Evolutionary conservation across 2,888 invertebrate species (phyloP).

Genomic region (Leuctra nigra): DNA sequence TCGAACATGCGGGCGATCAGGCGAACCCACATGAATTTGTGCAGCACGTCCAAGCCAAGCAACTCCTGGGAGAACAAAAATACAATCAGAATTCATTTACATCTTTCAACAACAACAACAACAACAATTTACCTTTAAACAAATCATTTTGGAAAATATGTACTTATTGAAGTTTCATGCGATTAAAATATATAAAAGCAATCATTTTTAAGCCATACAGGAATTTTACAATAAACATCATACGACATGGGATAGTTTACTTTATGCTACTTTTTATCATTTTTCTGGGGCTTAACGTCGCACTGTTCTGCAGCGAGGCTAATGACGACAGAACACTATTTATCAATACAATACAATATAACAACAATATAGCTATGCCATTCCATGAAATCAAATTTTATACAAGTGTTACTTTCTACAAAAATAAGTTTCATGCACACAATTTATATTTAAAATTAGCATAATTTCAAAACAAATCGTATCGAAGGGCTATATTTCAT

Average conservation of each 20-base stretch:
- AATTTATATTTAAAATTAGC: too few relatives aligned
- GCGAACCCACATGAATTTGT: constrained; percentile 99
- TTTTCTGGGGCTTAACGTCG: too few relatives aligned
- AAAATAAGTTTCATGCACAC: too few relatives aligned
- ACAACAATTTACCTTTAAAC: not conserved
- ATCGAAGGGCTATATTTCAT: too few relatives aligned
- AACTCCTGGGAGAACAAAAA: constrained; percentile 53
- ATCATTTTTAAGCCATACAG: too few relatives aligned
- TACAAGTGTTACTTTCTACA: too few relatives aligned
- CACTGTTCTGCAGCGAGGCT: too few relatives aligned
- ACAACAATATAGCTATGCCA: not conserved
- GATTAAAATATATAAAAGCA: not conserved
- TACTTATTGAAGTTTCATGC: not conserved
- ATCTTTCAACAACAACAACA: not conserved
- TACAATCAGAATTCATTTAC: not conserved
- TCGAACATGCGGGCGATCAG: constrained; percentile 95
- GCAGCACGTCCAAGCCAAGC: constrained; percentile 88
- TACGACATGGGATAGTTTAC: too few relatives aligned
- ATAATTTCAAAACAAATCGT: too few relatives aligned
- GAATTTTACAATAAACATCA: too few relatives aligned
- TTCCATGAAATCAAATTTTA: too few relatives aligned
- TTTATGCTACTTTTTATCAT: too few relatives aligned
- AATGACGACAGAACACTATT: not conserved
- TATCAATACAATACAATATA: not conserved
- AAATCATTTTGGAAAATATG: not conserved